These are phyloP conservation scores for Xenentodon cancila DNA, from an alignment of 2,797 vertebrate genomes.

Conservation along the genomic window DNA sequence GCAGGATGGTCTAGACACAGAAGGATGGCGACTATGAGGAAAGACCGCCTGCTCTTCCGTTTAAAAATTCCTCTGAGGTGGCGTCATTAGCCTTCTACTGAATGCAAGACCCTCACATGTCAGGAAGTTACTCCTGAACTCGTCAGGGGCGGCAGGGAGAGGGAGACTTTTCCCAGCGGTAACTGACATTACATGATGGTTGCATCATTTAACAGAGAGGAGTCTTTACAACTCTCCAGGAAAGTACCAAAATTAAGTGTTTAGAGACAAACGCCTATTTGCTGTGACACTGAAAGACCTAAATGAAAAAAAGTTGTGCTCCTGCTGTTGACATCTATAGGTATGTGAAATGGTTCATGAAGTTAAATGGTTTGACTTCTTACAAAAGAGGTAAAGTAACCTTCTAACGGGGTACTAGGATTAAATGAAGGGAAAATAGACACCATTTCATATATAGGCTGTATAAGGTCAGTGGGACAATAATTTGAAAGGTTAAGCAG, in stretches of 20 bases:
- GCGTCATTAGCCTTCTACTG: conserved; percentile 41
- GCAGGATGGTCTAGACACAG: conserved; percentile 20
- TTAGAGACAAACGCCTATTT: not conserved
- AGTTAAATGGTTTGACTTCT: too few relatives aligned
- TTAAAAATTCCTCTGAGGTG: conserved; percentile 60
- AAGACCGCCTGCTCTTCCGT: conserved; percentile 32
- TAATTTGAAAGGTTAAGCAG: not conserved
- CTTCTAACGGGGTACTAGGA: not conserved
- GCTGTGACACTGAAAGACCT: too few relatives aligned
- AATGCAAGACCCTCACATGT: conserved; percentile 44
- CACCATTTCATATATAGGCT: not conserved
- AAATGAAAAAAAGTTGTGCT: conserved; percentile 10
- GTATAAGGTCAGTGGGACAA: not conserved
- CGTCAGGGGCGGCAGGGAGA: conserved; percentile 18
- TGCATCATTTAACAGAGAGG: not conserved
- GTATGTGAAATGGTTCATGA: too few relatives aligned
- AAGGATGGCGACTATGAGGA: conserved; percentile 23
- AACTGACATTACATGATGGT: conserved; percentile 23
- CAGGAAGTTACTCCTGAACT: conserved; percentile 20
- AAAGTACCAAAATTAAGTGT: not conserved
- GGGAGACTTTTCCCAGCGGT: conserved; percentile 10
- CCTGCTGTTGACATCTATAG: not conserved
- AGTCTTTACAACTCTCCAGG: not conserved
- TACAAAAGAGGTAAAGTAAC: not conserved
- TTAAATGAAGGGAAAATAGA: too few relatives aligned